A percentile compares a stretch with the other conserved stretches of the same genome.
phyloP scores from a whole-genome alignment of 2,797 vertebrate species.

The Gorsachius magnificus region DNA sequence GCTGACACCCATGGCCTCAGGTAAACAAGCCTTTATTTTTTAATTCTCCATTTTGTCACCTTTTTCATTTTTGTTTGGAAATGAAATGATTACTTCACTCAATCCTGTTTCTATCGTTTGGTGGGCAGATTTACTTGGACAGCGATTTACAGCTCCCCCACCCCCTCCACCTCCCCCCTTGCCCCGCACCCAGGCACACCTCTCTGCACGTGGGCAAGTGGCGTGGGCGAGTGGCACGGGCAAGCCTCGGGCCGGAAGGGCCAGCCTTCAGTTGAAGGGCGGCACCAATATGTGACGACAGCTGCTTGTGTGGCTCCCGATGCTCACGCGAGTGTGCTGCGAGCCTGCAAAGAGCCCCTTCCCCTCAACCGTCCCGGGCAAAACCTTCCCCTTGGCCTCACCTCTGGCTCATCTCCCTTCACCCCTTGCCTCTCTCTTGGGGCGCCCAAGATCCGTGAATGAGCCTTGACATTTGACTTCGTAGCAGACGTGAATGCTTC shows the following conservation, averaged over 20 bases:
- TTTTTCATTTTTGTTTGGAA: background rate
- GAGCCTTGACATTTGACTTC: background rate
- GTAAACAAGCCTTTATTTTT: background rate
- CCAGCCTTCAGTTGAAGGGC: background rate
- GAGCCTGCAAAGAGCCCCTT: accelerated
- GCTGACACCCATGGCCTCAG: background rate
- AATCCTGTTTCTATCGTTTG: background rate
- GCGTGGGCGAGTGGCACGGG: accelerated
- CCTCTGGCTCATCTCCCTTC: background rate
- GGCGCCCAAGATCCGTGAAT: background rate
- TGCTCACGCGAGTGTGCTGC: accelerated
- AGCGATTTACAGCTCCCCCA: background rate
- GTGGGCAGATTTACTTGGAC: background rate
- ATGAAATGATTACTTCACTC: accelerated
- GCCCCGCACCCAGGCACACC: accelerated
- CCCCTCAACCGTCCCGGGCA: background rate
- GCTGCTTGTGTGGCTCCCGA: background rate
- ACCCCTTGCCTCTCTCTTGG: background rate
- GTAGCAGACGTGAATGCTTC: background rate
- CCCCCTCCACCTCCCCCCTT: background rate
- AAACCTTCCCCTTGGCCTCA: background rate
- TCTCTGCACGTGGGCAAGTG: accelerated
- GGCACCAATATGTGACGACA: accelerated
- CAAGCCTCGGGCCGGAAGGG: background rate
- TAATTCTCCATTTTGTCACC: too few species aligned